Conservation (phyloP, 2,888 invertebrate species). For the Eremobia ochroleuca region DNA sequence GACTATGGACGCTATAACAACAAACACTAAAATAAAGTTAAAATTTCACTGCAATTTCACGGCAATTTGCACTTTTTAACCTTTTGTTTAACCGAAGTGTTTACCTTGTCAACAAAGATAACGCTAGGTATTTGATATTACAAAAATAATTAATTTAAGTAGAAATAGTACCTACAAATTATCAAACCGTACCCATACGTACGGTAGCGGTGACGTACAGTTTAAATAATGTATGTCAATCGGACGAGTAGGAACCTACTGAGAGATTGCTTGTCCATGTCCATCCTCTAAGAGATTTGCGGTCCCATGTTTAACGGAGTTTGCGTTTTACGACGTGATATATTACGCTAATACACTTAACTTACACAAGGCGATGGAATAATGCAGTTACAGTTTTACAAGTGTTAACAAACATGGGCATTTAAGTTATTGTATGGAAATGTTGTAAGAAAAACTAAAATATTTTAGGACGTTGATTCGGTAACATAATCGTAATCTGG, state of each 20-base stretch:
- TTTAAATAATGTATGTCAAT: slow-evolving; percentile 49
- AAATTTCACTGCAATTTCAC: too few relatives aligned
- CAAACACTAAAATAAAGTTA: too few relatives aligned
- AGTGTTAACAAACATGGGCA: neutral
- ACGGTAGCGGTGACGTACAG: neutral
- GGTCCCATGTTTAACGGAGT: slow-evolving; percentile 25
- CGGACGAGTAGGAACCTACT: slow-evolving; percentile 7
- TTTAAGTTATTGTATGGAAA: too few relatives aligned
- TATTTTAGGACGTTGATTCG: too few relatives aligned
- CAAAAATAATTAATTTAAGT: neutral
- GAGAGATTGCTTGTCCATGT: slow-evolving; percentile 32
- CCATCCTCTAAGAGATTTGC: slow-evolving; percentile 40
- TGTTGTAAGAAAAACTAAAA: neutral
- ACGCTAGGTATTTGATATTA: neutral
- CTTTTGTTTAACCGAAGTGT: neutral
- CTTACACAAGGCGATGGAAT: neutral
- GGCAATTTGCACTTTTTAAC: neutral
- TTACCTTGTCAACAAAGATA: neutral
- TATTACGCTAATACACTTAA: slow-evolving; percentile 40
- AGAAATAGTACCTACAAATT: neutral
- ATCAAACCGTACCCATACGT: neutral
- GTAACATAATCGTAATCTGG: too few relatives aligned
- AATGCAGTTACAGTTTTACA: neutral
- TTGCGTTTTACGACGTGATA: slow-evolving; percentile 40
- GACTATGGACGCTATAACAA: too few relatives aligned